A percentile compares a stretch with the other conserved stretches of the same genome.
These are phyloP conservation scores for Lochmaea capreae DNA, from an alignment of 2,888 invertebrate species.

Conservation along the genomic window DNA sequence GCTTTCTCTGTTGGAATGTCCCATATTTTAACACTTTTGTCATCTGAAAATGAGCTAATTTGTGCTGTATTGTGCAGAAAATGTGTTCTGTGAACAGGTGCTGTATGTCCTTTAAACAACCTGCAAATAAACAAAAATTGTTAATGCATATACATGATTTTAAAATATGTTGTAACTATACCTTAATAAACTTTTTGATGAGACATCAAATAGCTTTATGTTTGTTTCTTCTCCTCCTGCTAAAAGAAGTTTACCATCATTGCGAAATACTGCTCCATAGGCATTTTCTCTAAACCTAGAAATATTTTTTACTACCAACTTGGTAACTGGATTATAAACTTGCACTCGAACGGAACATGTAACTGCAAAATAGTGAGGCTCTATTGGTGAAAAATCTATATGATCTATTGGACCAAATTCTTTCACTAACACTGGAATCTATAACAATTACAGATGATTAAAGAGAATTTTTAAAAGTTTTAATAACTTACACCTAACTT, in stretches of 20 bases:
- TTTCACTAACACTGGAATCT: slow-evolving; percentile 89
- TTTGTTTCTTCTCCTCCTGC: slow-evolving; percentile 91
- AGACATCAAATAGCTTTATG: slow-evolving; percentile 89
- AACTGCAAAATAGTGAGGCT: slow-evolving; percentile 92
- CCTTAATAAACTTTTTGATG: slow-evolving; percentile 80
- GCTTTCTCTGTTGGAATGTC: slow-evolving; percentile 88
- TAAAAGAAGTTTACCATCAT: slow-evolving; percentile 84
- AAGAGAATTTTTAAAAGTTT: slow-evolving; percentile 4
- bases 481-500: slow-evolving; percentile 78
- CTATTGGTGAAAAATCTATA: slow-evolving; percentile 88
- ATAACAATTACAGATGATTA: slow-evolving; percentile 40
- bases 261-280: slow-evolving; percentile 86
- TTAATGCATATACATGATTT: background rate
- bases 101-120: slow-evolving; percentile 86
- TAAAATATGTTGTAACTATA: slow-evolving; percentile 38
- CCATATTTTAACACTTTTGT: slow-evolving; percentile 89
- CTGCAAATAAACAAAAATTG: slow-evolving; percentile 60
- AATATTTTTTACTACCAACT: slow-evolving; percentile 83
- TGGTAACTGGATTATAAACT: slow-evolving; percentile 88
- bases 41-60: slow-evolving; percentile 91
- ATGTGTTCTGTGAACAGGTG: slow-evolving; percentile 82
- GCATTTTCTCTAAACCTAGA: slow-evolving; percentile 86
- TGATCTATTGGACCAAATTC: slow-evolving; percentile 94
- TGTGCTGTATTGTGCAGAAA: slow-evolving; percentile 84
- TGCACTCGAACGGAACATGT: slow-evolving; percentile 91